Percentiles rank a stretch among this genome's conserved stretches.
Conservation (phyloP, 2,113 vertebrate species). For the Porphyrio hochstetteri region DNA sequence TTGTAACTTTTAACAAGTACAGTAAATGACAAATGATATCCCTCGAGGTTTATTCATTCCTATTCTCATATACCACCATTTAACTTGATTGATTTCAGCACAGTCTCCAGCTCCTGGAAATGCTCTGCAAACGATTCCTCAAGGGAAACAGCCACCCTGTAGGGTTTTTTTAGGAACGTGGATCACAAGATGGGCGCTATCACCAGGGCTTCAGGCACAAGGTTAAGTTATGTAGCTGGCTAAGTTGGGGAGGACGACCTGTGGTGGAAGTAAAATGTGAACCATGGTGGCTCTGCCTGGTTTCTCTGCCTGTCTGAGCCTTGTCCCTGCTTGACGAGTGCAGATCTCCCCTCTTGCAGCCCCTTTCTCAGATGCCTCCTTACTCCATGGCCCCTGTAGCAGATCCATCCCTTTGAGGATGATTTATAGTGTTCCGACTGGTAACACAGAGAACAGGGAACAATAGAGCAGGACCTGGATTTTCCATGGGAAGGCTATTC, state of each 20-base stretch:
- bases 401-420: not conserved
- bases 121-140: not conserved
- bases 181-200: not conserved
- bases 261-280: not conserved
- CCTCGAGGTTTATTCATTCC: constrained; percentile 51
- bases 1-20: constrained; percentile 64
- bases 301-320: not conserved
- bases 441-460: not conserved
- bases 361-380: not conserved
- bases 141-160: not conserved
- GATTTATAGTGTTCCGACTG: not conserved
- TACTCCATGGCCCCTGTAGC: not conserved
- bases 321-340: not conserved
- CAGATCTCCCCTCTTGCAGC: not conserved
- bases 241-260: not conserved
- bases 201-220: not conserved
- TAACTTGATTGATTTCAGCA: constrained; percentile 45
- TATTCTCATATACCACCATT: constrained; percentile 2
- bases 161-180: not conserved
- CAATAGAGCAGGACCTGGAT: not conserved
- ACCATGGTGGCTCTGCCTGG: not conserved
- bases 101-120: not conserved
- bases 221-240: not conserved
- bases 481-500: not conserved
- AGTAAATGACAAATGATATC: constrained; percentile 61